These are phyloP conservation scores for Hoplodrina blanda DNA, from an alignment of 2,888 invertebrate species.

Conservation along the genomic window DNA sequence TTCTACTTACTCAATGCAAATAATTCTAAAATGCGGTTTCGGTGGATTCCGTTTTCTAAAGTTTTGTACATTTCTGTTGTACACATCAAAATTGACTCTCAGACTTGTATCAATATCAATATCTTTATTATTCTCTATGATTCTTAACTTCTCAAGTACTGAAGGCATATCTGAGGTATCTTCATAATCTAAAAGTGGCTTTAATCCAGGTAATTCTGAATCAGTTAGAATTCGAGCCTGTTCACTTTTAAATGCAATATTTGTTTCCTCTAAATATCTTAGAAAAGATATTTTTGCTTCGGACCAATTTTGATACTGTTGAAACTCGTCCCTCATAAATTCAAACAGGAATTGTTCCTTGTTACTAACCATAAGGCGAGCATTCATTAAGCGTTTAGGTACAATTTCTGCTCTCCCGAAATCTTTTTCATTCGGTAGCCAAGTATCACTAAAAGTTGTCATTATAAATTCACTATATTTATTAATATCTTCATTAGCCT, in stretches of 20 bases:
- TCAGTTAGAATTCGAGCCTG: slow-evolving; percentile 39
- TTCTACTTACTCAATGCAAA: slow-evolving; percentile 83
- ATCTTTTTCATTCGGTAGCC: slow-evolving; percentile 79
- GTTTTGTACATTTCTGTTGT: slow-evolving; percentile 82
- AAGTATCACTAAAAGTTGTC: slow-evolving; percentile 71
- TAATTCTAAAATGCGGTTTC: slow-evolving; percentile 83
- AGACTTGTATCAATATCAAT: slow-evolving; percentile 67
- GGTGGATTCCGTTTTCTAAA: slow-evolving; percentile 83
- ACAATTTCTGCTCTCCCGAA: slow-evolving; percentile 81
- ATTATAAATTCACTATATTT: slow-evolving; percentile 61
- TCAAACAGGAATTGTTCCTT: slow-evolving; percentile 77
- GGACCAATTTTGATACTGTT: slow-evolving; percentile 76
- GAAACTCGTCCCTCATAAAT: slow-evolving; percentile 71
- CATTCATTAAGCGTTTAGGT: slow-evolving; percentile 58
- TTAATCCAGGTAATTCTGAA: slow-evolving; percentile 59
- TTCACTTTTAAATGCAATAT: slow-evolving; percentile 67
- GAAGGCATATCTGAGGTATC: slow-evolving; percentile 76
- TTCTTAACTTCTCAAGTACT: slow-evolving; percentile 79
- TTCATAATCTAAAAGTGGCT: slow-evolving; percentile 75
- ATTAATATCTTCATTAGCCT: slow-evolving; percentile 17
- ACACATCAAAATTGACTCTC: slow-evolving; percentile 83
- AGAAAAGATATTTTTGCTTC: slow-evolving; percentile 80
- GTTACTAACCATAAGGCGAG: slow-evolving; percentile 66
- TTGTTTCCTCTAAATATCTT: slow-evolving; percentile 74
- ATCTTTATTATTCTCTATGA: slow-evolving; percentile 74